Evolutionary conservation across 2,113 vertebrate genomes (phyloP), one percentile per base, ranked within the genome.

Genomic region (Eulemur rufifrons): DNA sequence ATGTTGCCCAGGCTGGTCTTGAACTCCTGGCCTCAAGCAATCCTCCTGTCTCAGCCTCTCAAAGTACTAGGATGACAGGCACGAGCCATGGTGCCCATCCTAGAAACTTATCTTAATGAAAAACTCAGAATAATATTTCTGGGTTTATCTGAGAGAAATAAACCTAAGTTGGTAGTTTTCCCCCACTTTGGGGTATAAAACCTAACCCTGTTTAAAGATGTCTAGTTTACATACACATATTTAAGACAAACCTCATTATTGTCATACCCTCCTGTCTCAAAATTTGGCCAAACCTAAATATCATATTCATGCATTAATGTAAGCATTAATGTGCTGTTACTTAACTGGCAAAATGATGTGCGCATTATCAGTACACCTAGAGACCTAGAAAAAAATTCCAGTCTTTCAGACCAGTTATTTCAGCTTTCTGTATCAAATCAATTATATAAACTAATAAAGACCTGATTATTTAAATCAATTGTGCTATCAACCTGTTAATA

Each of bases 401-500:
- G 54, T 92, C 63, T 96, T 95, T 94, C 82, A 95, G 69, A 86
- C 88, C 97, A 77, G 98, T 98, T 98, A 96, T 97, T 98, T 98
- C 98, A 74, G 85, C 95, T 98, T 98, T 96, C 97, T 94, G 42
- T 95, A 88, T 83, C 74, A 82, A 69, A 93, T 95, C 97, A 95
- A 95, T 98, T 94, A 91, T 95, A 82, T 97, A 92, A 98, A 97
- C 96, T 87, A 96, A 97, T 97, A 93, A 98, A 86, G 50, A 96
- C 68, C 97, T 96, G 97, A 97, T n/a, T 94, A 98, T 98, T 96
- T 95, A 93, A 97, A 97, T 97, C 83, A 96, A 34, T 96, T 95
- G 95, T 90, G 97, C 98, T 98, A 98, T 98, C 99, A 99, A 98
- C 97, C 90, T 98, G 95, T 95, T 86, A 97, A 98, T 97, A 95